These are phyloP conservation scores for Venturia canescens DNA, from an alignment of 1,140 invertebrate genomes.

Conservation along the genomic window DNA sequence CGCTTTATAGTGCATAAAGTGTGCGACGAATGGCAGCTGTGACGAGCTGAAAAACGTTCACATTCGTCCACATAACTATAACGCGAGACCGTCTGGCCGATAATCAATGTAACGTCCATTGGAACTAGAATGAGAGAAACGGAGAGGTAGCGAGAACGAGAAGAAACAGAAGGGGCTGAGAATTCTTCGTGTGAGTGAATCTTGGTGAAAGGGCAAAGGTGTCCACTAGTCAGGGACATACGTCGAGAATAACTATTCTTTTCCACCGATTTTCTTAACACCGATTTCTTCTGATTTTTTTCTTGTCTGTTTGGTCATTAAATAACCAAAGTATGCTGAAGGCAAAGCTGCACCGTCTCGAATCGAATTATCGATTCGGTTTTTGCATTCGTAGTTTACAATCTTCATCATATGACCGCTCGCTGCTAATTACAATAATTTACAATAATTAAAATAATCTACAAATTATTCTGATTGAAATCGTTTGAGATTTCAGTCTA, in stretches of 20 bases:
- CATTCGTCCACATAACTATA: not conserved
- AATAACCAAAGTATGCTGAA: no score
- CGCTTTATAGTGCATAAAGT: not conserved
- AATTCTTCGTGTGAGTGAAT: not conserved
- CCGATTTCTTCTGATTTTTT: not conserved
- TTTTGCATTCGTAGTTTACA: no score
- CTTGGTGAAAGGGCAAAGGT: not conserved
- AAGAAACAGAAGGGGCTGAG: not conserved
- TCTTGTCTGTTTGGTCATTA: not conserved
- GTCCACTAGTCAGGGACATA: not conserved
- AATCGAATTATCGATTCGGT: no score
- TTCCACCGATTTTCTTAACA: not conserved
- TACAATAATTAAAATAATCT: no score
- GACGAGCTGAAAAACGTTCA: not conserved
- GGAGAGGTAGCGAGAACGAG: not conserved
- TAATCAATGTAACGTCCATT: conserved; percentile 1
- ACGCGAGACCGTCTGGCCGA: not conserved
- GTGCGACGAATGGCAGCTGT: conserved; percentile 22
- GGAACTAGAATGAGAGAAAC: not conserved
- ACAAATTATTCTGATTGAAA: no score
- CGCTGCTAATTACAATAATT: no score
- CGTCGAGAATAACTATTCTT: not conserved
- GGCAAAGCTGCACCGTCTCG: no score
- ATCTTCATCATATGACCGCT: no score
- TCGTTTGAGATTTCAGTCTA: no score